phyloP scores from a whole-genome alignment of 2,888 invertebrate species.

The Drosophila basisetae region DNA sequence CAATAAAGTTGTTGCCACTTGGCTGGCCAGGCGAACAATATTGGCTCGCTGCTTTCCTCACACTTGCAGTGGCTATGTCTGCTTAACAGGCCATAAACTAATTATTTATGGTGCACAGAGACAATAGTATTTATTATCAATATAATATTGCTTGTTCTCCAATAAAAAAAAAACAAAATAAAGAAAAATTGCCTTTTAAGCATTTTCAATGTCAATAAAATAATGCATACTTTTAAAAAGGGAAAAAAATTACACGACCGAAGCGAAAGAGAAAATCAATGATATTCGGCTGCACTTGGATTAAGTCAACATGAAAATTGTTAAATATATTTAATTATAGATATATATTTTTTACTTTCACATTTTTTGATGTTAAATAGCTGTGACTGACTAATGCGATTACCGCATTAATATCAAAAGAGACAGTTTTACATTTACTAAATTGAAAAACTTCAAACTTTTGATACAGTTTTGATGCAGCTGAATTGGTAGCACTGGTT shows the following conservation, averaged over 20 bases:
- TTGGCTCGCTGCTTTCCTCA: constrained; percentile 5
- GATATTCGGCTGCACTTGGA: not conserved
- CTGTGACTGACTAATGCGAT: not conserved
- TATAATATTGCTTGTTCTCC: constrained; percentile 32
- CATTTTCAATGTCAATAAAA: constrained; percentile 62
- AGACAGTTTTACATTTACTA: not conserved
- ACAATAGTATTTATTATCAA: constrained; percentile 27
- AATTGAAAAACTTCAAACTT: not conserved
- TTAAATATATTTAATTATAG: not conserved
- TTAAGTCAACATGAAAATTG: not conserved
- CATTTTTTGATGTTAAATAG: not conserved
- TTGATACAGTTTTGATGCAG: not conserved
- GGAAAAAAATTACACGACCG: not conserved
- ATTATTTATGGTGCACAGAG: constrained; percentile 29
- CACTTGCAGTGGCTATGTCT: constrained; percentile 2
- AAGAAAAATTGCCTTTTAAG: constrained; percentile 21
- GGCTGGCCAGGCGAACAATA: constrained; percentile 24
- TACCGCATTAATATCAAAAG: not conserved
- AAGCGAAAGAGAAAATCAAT: not conserved
- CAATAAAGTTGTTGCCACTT: constrained; percentile 59
- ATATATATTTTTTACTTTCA: not conserved
- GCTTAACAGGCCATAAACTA: constrained; percentile 42
- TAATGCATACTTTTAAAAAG: constrained; percentile 28
- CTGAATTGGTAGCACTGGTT: not conserved
- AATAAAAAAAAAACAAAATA: constrained; percentile 11